A percentile compares a stretch with the other conserved stretches of the same genome.
Conservation (phyloP, 2,113 vertebrate species). For the Apaloderma vittatum region DNA sequence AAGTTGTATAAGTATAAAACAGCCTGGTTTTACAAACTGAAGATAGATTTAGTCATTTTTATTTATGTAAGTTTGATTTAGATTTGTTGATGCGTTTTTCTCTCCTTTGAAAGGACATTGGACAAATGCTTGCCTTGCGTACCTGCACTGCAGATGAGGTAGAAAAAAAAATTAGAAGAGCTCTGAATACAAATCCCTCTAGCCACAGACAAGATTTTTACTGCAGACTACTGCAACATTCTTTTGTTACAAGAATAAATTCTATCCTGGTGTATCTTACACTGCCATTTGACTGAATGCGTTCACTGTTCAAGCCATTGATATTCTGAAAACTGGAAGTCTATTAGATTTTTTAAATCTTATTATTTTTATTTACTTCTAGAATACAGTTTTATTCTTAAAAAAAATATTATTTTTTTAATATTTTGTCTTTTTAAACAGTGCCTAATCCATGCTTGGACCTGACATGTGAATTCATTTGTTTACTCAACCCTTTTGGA, state of each 20-base stretch:
- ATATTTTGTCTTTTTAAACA: constrained; percentile 64
- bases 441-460: constrained; percentile 92
- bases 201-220: background rate
- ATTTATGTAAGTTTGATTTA: background rate
- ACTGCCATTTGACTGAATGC: background rate
- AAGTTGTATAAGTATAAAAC: background rate
- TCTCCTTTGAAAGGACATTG: background rate
- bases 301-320: background rate
- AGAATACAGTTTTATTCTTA: background rate
- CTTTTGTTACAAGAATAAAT: background rate
- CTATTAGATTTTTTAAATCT: background rate
- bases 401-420: too few species aligned
- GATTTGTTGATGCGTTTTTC: background rate
- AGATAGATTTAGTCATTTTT: background rate
- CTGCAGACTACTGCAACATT: background rate
- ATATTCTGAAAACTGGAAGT: background rate
- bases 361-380: background rate
- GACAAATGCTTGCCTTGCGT: background rate
- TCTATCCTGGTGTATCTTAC: background rate
- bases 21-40: background rate
- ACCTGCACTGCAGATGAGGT: background rate
- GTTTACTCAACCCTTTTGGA: constrained; percentile 93
- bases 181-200: background rate
- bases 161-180: background rate
- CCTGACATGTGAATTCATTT: constrained; percentile 93